Percentiles rank a stretch among this genome's conserved stretches.
Evolutionary conservation across 1,140 invertebrate species (phyloP).

Genomic region (Centruroides sculpturatus): DNA sequence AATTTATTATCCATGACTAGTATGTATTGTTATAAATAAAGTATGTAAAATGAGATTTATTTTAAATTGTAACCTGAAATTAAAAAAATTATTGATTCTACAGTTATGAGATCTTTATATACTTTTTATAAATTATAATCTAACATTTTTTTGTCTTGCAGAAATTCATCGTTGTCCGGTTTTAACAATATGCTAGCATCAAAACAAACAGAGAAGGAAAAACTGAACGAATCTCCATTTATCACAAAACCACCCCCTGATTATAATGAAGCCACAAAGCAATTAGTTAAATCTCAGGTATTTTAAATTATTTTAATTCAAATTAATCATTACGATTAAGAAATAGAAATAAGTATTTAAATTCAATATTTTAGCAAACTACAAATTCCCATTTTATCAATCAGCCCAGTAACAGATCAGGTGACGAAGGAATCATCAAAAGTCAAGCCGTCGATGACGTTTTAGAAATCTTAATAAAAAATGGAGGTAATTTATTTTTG

Average conservation of each 20-base stretch:
- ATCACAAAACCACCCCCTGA: constrained; percentile 40
- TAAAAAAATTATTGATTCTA: too few species aligned
- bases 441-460: constrained; percentile 87
- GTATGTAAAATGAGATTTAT: too few species aligned
- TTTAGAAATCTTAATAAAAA: constrained; percentile 84
- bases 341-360: background rate
- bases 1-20: too few species aligned
- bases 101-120: too few species aligned
- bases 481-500: constrained; percentile 41
- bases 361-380: background rate
- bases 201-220: background rate
- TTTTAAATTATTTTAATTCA: background rate
- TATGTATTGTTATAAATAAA: too few species aligned
- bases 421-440: constrained; percentile 39
- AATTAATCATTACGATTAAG: too few species aligned
- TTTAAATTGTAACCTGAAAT: too few species aligned
- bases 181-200: constrained; percentile 24
- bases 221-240: constrained; percentile 17
- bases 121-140: too few species aligned
- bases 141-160: constrained; percentile 9
- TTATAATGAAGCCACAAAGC: constrained; percentile 53
- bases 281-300: constrained; percentile 19
- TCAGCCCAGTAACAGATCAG: background rate
- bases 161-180: constrained; percentile 36
- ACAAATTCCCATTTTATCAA: background rate